Evolutionary conservation across 1,140 invertebrate species (phyloP), one percentile per base, ranked within the genome.

Genomic region (Drosophila sproati): DNA sequence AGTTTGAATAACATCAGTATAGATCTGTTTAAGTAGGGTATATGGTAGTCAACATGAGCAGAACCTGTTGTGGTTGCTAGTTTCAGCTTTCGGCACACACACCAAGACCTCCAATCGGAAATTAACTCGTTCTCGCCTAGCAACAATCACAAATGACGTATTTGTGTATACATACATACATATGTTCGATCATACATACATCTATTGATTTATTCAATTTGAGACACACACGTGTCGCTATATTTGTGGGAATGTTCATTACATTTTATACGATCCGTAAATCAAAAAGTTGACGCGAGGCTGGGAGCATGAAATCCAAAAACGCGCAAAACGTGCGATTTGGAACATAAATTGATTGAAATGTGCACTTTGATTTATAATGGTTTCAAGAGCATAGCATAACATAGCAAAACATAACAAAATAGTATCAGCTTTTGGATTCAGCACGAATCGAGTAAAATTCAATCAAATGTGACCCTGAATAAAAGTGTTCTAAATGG

Each of bases 171-270:
- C 6, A 8, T 41, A n/a, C 12, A 60, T 47, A 10, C 31, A 12
- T 64, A 12, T 41, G 6, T 34, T 5, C 12, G 59, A 10, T 34
- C n/a, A 35, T 51, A 68, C 37, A 34, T 52, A 52, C 3, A 29
- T 10, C 29, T 63, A 63, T 73, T 63, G 66, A 60, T 76, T 73
- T 81, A 81, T 86, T 86, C 71, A 78, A 76, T 78, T 86, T 29
- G 35, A 39, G 55, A 37, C 31, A 64, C 54, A 74, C 82, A 86
- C 77, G 77, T 86, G 82, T 80, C 52, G 52, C 20, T 20, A 63
- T 70, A 41, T 73, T 63, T 64, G 31, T 68, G 64, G 41, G 45
- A 77, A 77, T 73, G 61, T 77, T 59, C 37, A 73, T 54, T 63
- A 43, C 31, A 77, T 68, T 73, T 73, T 63, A 47, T n/a, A 73